Evolutionary conservation across 30 jellyfish, hydroid and myxozoan genomes (phyloP).

Genomic region (Pelagia noctiluca): DNA sequence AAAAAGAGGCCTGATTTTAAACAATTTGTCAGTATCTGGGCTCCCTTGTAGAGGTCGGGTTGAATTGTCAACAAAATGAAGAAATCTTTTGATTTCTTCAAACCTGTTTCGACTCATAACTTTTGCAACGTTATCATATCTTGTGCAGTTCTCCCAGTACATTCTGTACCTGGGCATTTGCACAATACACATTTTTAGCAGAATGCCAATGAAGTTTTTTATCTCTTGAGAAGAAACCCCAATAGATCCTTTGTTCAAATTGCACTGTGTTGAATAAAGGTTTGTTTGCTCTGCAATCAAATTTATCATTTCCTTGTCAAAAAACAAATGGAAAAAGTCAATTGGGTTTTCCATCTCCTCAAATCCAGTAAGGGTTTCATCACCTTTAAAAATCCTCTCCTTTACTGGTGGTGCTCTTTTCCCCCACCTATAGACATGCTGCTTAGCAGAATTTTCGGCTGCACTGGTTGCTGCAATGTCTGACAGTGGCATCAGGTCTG

Average conservation of each 20-base stretch:
- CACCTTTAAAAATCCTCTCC: neutral
- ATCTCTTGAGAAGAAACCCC: neutral
- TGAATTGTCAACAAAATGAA: neutral
- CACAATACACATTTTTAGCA: neutral
- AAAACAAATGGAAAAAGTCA: neutral
- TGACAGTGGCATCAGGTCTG: slow-evolving; percentile 29
- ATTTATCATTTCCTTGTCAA: neutral
- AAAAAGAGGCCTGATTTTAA: neutral
- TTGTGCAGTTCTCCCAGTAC: neutral
- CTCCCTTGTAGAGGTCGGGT: neutral
- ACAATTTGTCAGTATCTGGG: slow-evolving; percentile 14
- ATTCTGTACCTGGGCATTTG: neutral
- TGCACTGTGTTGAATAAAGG: neutral
- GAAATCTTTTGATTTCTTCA: neutral
- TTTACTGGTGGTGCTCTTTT: neutral
- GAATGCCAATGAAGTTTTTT: neutral
- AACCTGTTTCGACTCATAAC: neutral
- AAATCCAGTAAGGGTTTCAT: neutral
- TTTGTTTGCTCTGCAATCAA: neutral
- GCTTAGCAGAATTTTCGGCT: neutral
- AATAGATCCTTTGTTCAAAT: slow-evolving; percentile 3
- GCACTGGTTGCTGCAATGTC: neutral
- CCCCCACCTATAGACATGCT: neutral
- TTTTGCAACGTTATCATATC: neutral
- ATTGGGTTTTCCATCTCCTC: neutral